Base-by-base conservation (phyloP, 2,888 invertebrate genomes). In the Drosophila anomalata region DNA sequence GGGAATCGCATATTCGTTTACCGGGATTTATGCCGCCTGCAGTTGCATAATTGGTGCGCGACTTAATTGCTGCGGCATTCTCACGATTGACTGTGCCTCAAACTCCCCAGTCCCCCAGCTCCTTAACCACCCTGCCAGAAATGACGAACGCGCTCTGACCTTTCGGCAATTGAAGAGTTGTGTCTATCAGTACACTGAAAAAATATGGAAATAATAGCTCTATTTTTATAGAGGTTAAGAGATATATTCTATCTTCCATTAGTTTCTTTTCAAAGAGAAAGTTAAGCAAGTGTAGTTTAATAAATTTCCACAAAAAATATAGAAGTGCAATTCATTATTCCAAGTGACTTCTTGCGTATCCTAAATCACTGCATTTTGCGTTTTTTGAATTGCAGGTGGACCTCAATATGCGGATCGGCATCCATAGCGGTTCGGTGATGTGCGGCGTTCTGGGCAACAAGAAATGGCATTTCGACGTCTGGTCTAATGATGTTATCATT, bases 351-450 rank as follows among this genome's bases (percentile, higher is more conserved):
- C 69, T 60, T 69, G 67, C 73, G 82, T 79, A 73, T 72, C 69
- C 62, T 70, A 14, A 52, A 29, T 3, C 41, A 53, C 41, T 66
- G 47, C 59, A 20, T 29, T 39, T 75, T 12, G 20, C 51, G 55
- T 39, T 55, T 55, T 69, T 74, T 14, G 11, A 57, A 76, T 90
- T 91, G 22, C 92, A 97, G 95, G 97, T 97, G 78, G 97, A 98
- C 91, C 93, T 98, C 77, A 97, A 99, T 92, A 99, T 99, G 99
- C 94, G 99, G 78, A 99, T 99, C 82, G 99, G 99, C 56, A 97
- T 99, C 73, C 99, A 99, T 93, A 97, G 97, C 75, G 99, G 99
- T 14, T 96, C 97, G 6, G 98, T 98, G 59, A 94, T 99, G 84
- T 99, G 99, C 90, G 99, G 99, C 1, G 99, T 99, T 22, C 93